A percentile compares a stretch with the other conserved stretches of the same genome.
These are phyloP conservation scores for Cryptotis parvus DNA, from an alignment of 2,113 vertebrate species.

Conservation along the genomic window DNA sequence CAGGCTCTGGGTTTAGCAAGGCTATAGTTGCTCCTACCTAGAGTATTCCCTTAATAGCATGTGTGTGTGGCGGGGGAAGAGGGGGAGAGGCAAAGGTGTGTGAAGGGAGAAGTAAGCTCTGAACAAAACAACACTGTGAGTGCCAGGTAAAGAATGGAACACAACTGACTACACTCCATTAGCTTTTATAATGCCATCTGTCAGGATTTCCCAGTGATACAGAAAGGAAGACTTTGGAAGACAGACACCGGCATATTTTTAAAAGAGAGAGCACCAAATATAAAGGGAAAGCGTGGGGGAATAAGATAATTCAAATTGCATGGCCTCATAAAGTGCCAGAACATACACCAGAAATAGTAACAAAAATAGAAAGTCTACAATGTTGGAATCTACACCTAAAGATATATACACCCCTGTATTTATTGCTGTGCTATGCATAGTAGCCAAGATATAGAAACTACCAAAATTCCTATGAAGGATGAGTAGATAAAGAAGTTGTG, in stretches of 20 bases:
- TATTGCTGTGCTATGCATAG: too few species aligned
- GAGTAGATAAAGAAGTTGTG: too few species aligned
- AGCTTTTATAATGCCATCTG: conserved; percentile 5
- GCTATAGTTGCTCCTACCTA: background rate
- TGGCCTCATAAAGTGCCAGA: background rate
- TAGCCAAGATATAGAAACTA: too few species aligned
- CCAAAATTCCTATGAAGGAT: too few species aligned
- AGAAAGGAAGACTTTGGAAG: background rate
- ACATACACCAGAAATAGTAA: background rate
- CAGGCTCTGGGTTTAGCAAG: conserved; percentile 20
- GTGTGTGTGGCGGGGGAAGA: too few species aligned
- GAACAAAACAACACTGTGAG: background rate
- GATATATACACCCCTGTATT: background rate
- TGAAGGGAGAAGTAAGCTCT: too few species aligned
- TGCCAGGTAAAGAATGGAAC: conserved; percentile 26
- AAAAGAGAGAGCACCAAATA: background rate
- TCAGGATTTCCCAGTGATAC: conserved; percentile 22
- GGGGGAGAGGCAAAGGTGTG: too few species aligned
- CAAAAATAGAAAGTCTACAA: background rate
- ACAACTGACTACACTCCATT: background rate
- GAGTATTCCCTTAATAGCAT: background rate
- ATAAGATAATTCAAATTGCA: background rate
- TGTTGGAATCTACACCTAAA: background rate
- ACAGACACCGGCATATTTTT: background rate
- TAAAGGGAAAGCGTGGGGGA: background rate